These are phyloP conservation scores for Lepidurus apus DNA, from an alignment of 1,140 invertebrate genomes.

Conservation along the genomic window DNA sequence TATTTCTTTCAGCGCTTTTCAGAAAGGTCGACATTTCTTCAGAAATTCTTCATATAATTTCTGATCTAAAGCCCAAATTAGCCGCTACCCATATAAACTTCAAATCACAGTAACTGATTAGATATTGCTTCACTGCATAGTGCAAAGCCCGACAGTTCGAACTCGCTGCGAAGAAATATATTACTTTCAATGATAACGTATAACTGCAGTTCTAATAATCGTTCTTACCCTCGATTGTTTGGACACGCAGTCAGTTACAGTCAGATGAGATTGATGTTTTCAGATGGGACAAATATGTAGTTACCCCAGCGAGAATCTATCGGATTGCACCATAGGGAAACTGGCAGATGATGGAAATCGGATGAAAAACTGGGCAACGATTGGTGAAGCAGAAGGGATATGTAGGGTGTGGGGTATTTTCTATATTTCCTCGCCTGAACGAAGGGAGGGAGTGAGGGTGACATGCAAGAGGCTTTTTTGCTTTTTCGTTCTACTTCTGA, in stretches of 20 bases:
- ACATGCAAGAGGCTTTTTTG: neutral
- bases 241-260: neutral
- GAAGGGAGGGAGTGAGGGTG: neutral
- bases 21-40: too few species aligned
- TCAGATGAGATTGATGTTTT: neutral
- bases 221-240: neutral
- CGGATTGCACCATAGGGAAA: conserved; percentile 8
- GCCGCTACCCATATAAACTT: too few species aligned
- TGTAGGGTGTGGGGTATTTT: neutral
- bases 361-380: neutral
- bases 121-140: too few species aligned
- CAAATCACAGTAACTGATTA: too few species aligned
- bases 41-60: too few species aligned
- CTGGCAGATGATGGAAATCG: conserved; percentile 6
- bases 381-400: neutral
- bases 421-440: neutral
- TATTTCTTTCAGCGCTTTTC: too few species aligned
- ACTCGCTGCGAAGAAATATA: neutral
- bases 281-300: neutral
- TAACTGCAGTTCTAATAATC: neutral
- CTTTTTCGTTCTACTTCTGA: neutral
- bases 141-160: neutral
- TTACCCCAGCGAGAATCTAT: neutral
- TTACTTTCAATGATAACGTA: neutral
- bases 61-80: too few species aligned